Conservation (phyloP, 35 echinoderm and acorn worm species). For the Eucidaris tribuloides region DNA sequence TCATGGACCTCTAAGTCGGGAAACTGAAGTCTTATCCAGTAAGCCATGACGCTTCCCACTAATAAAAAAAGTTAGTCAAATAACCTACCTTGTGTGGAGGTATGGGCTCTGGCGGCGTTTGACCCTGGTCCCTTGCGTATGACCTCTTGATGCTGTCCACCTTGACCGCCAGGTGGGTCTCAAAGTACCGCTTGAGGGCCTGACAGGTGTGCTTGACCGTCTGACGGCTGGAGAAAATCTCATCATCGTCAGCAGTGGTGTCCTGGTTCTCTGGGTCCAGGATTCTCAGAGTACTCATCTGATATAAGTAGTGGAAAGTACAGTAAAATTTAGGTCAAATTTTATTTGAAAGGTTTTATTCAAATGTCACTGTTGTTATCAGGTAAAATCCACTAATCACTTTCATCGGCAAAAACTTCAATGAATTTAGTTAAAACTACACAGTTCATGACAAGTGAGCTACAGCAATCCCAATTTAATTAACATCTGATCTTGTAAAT, state of each 20-base stretch:
- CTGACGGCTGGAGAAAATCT: slow-evolving; percentile 78
- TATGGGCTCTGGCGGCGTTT: slow-evolving; percentile 61
- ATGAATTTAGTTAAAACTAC: no score
- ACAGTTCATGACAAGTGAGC: no score
- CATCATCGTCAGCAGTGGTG: slow-evolving; percentile 62
- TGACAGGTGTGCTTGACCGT: slow-evolving; percentile 92
- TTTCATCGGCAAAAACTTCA: no score
- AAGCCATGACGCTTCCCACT: no score
- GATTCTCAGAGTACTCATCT: slow-evolving; percentile 91
- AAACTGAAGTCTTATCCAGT: no score
- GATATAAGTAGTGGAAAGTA: neutral
- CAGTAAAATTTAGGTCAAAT: neutral
- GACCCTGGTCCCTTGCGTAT: slow-evolving; percentile 71
- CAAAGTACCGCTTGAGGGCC: slow-evolving; percentile 93
- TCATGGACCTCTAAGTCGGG: no score
- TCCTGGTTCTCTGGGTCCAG: slow-evolving; percentile 70
- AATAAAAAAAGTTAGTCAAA: no score
- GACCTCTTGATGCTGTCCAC: slow-evolving; percentile 86
- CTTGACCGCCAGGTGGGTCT: slow-evolving; percentile 76
- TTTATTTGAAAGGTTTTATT: neutral
- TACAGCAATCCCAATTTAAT: no score
- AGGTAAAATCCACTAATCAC: no score
- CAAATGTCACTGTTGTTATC: no score
- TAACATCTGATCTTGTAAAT: no score
- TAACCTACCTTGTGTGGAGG: slow-evolving; percentile 91